Evolutionary conservation across 1,140 invertebrate genomes (phyloP).

Genomic region (Heterodera schachtii): DNA sequence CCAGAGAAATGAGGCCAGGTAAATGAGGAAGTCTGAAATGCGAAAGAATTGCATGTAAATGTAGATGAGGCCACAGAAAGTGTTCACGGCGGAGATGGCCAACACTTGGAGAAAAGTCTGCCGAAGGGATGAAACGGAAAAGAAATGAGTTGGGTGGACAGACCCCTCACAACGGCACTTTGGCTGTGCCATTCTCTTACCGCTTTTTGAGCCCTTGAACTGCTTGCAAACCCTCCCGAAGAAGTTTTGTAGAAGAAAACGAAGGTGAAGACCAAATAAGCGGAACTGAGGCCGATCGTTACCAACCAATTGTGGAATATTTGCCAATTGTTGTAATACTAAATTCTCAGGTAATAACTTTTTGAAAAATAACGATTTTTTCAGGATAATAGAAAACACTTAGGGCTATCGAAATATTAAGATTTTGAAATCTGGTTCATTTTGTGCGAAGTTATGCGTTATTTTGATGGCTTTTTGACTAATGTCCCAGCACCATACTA

Average conservation of each 20-base stretch:
- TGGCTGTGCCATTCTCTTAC: not conserved
- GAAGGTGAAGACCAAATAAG: constrained; percentile 22
- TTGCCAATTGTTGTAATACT: constrained; percentile 30
- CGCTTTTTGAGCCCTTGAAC: constrained; percentile 26
- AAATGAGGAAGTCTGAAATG: constrained; percentile 20
- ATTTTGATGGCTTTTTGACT: no score
- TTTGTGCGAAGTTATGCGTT: no score
- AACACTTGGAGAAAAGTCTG: constrained; percentile 35
- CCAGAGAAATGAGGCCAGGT: constrained; percentile 21
- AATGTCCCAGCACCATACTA: no score
- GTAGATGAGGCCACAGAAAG: constrained; percentile 26
- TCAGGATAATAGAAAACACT: not conserved
- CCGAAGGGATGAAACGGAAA: no score
- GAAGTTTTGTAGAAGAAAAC: constrained; percentile 18
- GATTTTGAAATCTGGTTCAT: no score
- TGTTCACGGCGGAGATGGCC: constrained; percentile 31
- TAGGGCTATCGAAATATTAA: no score
- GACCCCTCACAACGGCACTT: no score
- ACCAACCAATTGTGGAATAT: constrained; percentile 32
- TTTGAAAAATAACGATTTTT: not conserved
- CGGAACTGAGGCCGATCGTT: constrained; percentile 8
- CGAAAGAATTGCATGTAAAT: constrained; percentile 37
- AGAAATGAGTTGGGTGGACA: no score
- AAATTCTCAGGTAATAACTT: not conserved
- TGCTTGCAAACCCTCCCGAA: not conserved